Evolutionary conservation across 2,113 vertebrate genomes (phyloP).

Genomic region (Myotis yumanensis): DNA sequence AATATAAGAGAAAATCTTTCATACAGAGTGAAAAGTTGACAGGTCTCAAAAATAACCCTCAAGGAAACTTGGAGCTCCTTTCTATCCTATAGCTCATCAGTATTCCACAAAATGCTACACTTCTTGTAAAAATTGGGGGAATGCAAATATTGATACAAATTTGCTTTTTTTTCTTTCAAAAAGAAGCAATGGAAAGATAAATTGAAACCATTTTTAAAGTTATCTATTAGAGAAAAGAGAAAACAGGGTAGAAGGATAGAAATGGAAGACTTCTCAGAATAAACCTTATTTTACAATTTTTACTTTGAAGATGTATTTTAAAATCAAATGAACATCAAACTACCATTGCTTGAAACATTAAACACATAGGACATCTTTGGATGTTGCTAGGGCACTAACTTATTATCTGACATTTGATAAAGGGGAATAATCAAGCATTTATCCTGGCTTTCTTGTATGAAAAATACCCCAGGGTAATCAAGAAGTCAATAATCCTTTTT

Average conservation of each 20-base stretch:
- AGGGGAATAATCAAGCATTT: background rate
- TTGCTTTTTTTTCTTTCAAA: background rate
- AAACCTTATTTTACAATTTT: background rate
- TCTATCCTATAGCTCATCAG: background rate
- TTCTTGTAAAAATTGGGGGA: background rate
- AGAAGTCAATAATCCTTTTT: background rate
- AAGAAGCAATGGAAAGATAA: background rate
- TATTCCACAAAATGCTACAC: background rate
- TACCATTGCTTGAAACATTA: background rate
- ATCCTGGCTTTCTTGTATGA: background rate
- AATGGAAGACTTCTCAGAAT: background rate
- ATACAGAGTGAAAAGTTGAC: background rate
- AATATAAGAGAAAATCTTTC: background rate
- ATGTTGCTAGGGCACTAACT: background rate
- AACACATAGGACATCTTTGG: background rate
- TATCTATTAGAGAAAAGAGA: slow-evolving; percentile 23
- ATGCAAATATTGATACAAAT: slow-evolving; percentile 4
- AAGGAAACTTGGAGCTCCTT: background rate
- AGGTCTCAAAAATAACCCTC: background rate
- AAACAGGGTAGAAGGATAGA: background rate
- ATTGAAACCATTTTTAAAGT: background rate
- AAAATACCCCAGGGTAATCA: background rate
- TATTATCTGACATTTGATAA: background rate
- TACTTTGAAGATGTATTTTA: slow-evolving; percentile 4
- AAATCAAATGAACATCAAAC: background rate